phyloP scores from a whole-genome alignment of 2,888 invertebrate species.

The Marronus borbonicus region DNA sequence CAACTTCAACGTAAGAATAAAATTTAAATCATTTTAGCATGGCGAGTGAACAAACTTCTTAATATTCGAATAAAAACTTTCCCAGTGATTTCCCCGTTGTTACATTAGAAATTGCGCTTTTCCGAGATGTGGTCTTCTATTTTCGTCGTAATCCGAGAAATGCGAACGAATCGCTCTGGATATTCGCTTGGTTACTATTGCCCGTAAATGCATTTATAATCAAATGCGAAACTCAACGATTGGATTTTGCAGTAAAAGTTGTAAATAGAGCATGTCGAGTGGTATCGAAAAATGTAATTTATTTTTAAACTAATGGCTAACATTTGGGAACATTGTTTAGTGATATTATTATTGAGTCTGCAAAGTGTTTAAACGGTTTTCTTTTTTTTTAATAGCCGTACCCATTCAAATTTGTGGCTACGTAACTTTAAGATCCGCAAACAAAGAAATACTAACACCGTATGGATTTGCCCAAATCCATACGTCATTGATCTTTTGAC shows the following conservation, averaged over 20 bases:
- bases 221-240: background rate
- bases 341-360: no score
- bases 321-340: no score
- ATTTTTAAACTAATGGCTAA: no score
- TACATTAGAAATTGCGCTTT: conserved; percentile 40
- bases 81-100: conserved; percentile 50
- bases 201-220: conserved; percentile 20
- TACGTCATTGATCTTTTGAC: no score
- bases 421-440: no score
- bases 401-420: no score
- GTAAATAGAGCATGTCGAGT: no score
- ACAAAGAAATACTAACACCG: no score
- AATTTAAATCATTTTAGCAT: conserved; percentile 55
- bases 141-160: background rate
- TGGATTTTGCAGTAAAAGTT: background rate
- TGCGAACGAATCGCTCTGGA: background rate
- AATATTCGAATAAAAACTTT: conserved; percentile 50
- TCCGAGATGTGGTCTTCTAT: conserved; percentile 1
- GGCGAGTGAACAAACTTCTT: conserved; percentile 48
- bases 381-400: no score
- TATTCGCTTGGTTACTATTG: background rate
- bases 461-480: no score
- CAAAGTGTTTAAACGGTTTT: no score
- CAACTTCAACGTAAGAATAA: conserved; percentile 55
- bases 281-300: no score